Evolutionary conservation across 2,888 invertebrate genomes (phyloP), one percentile per base, ranked within the genome.

Genomic region (Hirudinaria manillensis): DNA sequence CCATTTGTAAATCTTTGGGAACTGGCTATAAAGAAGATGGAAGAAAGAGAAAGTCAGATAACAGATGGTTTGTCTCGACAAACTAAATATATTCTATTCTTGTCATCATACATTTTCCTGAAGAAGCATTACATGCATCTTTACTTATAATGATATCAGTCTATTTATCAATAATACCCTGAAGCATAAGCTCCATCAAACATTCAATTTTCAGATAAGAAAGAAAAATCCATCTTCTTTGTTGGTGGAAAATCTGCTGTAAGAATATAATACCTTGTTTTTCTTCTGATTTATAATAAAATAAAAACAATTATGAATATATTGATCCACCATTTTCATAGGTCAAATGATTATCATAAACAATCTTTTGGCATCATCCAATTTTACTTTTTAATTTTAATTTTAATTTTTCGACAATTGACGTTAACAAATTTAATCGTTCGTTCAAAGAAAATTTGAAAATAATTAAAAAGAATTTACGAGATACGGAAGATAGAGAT

Each of bases 211-310:
- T 10, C 77, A 65, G 78, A 80, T 38, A 78, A 78, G 73, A 83
- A 83, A 75, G 83, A 84, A 72, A 80, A 82, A 51, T 79, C 83
- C 53, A 79, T 84, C 10, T 80, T 84, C 70, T 74, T 84, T 34
- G 77, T 83, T 72, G 84, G 84, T 29, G 81, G 82, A 76, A 84
- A 82, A 80, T 82, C 81, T 77, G 79, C 82, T 72, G 84, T 84
- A 79, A 80, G 32, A 19, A n/a, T 2, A 7, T 38, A 10, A 45
- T 16, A 45, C 45, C 3, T 38, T 38, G 38, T 38, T 38, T 3
- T 38, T 38, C 10, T 3, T 24, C 34, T 51, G 16, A 13, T 45
- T 67, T 34, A 53, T 68, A 1, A 55, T 36, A 29, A 24, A 16
- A 61, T 56, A 19, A 29, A n/a, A 1, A 38, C 24, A 29, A 53